Evolutionary conservation across 2,113 vertebrate species (phyloP), one percentile per base, ranked within the genome.

Genomic region (Ifrita kowaldi): DNA sequence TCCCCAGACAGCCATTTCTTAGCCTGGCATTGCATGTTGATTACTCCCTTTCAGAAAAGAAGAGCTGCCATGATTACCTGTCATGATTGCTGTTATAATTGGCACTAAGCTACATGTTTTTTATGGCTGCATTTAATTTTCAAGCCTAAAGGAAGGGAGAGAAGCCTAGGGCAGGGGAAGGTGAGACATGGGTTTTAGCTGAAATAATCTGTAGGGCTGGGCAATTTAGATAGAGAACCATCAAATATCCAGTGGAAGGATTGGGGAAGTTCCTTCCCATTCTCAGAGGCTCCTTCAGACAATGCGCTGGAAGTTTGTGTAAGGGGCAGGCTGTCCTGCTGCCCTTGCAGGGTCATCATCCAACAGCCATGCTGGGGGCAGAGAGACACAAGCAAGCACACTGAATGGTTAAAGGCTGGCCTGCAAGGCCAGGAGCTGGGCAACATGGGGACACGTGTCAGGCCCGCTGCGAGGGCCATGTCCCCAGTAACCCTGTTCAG

Each of bases 381-480:
- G n/a, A 80, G 17, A 33, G 20, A 42, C 13, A 35, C 21, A 39
- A 59, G 87, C 39, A 55, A 79, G 26, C 5, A 16, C 20, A 32
- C 0, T 1, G 44, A 7, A 5, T 22, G 20, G 15, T 17, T 77
- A 35, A 87, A 84, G 19, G 24, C 27, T 56, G 73, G 10, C 9
- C 37, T 32, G 15, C 46, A 69, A 55, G 49, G 7, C 32, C 24
- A 17, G 65, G 70, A 75, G 19, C 39, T 74, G 37, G 37, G 24
- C 33, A 41, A 14, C 26, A 4, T 0, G 0, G 53, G 53, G 52
- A 33, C 2, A 4, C 65, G 33, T 5, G 30, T 35, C 28, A 11
- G 30, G 27, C 14, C 64, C 10, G 3, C 22, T 53, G 63, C 3
- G 41, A 67, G 30, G 15, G 24, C 28, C 22, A 9, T 3, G 10